A percentile compares a stretch with the other conserved stretches of the same genome.
Conservation (phyloP, 2,888 invertebrate genomes). For the Erebia aethiops region DNA sequence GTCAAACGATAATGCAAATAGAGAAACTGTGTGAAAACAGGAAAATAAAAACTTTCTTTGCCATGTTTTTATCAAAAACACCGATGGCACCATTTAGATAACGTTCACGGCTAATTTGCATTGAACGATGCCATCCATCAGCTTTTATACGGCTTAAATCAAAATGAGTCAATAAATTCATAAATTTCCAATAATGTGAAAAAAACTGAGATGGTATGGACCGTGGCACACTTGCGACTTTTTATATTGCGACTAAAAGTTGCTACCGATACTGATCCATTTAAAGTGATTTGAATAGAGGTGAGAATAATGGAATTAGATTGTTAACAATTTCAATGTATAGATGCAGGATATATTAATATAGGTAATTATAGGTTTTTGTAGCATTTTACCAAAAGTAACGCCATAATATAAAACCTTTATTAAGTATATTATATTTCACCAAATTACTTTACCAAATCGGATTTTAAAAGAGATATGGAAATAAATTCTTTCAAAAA, state of each 20-base stretch:
- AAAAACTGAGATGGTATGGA: background rate
- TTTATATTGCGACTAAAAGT: background rate
- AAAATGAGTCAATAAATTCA: slow-evolving; percentile 11
- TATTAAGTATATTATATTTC: no score
- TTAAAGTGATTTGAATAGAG: no score
- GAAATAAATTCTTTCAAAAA: no score
- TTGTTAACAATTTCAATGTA: no score
- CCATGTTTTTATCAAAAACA: slow-evolving; percentile 9
- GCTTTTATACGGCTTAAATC: slow-evolving; percentile 9
- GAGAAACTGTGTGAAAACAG: slow-evolving; percentile 10
- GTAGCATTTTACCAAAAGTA: no score
- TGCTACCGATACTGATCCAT: background rate
- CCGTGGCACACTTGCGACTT: background rate
- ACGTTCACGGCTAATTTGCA: slow-evolving; percentile 11
- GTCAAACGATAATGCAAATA: background rate
- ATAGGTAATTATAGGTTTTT: no score
- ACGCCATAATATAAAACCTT: no score
- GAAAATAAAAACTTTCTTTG: background rate
- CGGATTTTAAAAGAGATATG: no score
- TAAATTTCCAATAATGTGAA: slow-evolving; percentile 11
- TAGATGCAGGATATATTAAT: no score
- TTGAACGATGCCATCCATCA: slow-evolving; percentile 2
- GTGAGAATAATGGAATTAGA: no score
- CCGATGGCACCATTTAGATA: slow-evolving; percentile 16
- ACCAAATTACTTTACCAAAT: no score